Base-by-base conservation (phyloP, 1,140 invertebrate species). In the Drosophila orena region DNA sequence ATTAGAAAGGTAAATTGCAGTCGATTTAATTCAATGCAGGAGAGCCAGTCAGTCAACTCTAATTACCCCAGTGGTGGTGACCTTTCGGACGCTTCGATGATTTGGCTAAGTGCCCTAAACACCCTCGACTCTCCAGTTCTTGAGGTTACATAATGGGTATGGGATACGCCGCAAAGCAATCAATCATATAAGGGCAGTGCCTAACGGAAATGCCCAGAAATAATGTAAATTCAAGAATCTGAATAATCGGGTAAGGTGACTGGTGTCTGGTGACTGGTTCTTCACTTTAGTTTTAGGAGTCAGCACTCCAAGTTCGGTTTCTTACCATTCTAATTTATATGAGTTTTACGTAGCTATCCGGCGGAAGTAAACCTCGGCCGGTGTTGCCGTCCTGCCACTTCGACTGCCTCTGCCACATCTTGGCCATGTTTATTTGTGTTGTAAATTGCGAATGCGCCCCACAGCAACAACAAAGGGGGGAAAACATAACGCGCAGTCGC, bases 371-470 rank as follows among this genome's bases (percentile, higher is more conserved):
- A 61, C 80, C 76, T 74, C 80, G 66, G 79, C 60, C 65, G 77
- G 56, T 70, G 76, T 43, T 74, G 78, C 24, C 59, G 65, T 53
- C 47, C 66, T 54, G 44, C 55, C 57, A 43, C 55, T 58, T 30
- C 24, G 52, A 30, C 42, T 59, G 56, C 57, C 15, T 34, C 42
- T 64, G 42, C 47, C 62, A 78, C 59, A 70, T 74, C 83, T 70
- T 73, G 72, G 70, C 57, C 57, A 62, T 55, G 77, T 88, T 89
- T 88, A 84, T 84, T 84, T 90, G 79, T 80, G 73, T 77, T 89
- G 85, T 88, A 90, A 89, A 84, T 88, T 90, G 85, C 84, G 81
- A 89, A 84, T 89, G 84, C 79, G 80, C 84, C 58, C 73, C 66
- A 76, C 66, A 79, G 79, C 74, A 56, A 55, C 30, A 68, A 47